Evolutionary conservation across 2,888 invertebrate species (phyloP), one percentile per base, ranked within the genome.

Genomic region (Agrochola lychnidis): DNA sequence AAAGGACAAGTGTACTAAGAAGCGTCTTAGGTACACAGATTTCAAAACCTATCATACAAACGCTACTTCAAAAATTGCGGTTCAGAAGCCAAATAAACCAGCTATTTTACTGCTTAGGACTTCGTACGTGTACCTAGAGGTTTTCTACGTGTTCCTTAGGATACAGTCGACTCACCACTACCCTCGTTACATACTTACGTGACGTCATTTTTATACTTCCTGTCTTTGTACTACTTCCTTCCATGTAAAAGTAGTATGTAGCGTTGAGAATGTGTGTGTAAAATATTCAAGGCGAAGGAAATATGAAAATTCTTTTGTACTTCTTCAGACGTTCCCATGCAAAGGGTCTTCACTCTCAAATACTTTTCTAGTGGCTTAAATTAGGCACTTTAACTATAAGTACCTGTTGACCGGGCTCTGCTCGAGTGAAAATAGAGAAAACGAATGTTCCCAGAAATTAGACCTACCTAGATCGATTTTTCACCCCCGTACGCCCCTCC

Each of bases 171-270:
- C 42, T 73, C 51, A 42, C 51, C 57, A 45, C 40, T 62, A 40
- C 25, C 22, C 62, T 78, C 79, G 73, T 81, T 79, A 79, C 42
- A 61, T 53, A 79, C 73, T 81, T 81, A 79, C 83, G 81, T 81
- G 83, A 73, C 69, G 66, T n/a, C 73, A 83, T 79, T 69, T 61
- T 72, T 51, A 70, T 71, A 62, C 69, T 69, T 78, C 71, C 71
- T 78, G 36, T 14, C 51, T 45, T 30, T 36, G 61, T 51, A 69
- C 63, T 14, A 51, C 79, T 81, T 83, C 79, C 51, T 66, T 19
- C 59, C 51, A 30, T 56, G n/a, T 45, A 70, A 25, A 22, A 36
- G 16, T 36, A 36, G 42, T 14, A 36, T 10, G 36, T 57, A 67
- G 45, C 22, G n/a, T 30, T 51, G 48, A 10, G 19, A 76, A 76